Evolutionary conservation across 2,797 vertebrate genomes (phyloP).

Genomic region (Cichlasoma orientale): DNA sequence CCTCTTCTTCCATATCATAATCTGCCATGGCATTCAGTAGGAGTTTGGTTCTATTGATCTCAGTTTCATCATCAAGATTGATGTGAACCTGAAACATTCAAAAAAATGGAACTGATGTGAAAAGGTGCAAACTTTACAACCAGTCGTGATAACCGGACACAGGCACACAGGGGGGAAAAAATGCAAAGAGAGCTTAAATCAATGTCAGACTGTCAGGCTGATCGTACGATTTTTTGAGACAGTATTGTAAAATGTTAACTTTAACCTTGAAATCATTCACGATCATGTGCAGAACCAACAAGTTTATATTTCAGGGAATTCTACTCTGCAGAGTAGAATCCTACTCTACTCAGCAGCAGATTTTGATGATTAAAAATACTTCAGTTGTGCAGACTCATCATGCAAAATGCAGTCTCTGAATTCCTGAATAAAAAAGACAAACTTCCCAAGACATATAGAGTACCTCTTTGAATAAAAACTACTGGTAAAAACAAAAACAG

Average conservation of each 20-base stretch:
- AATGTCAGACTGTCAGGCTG: neutral
- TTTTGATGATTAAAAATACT: neutral
- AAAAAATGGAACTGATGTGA: neutral
- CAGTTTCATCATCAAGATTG: slow-evolving; percentile 91
- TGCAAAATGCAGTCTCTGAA: neutral
- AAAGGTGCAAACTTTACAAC: neutral
- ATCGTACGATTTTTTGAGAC: neutral
- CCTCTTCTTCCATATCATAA: slow-evolving; percentile 83
- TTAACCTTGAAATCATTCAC: neutral
- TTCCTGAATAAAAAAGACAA: neutral
- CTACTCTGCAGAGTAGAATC: neutral
- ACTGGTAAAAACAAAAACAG: neutral
- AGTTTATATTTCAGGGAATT: neutral
- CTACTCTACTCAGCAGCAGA: neutral
- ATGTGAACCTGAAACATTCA: slow-evolving; percentile 70
- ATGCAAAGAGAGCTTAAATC: neutral
- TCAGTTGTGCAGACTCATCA: neutral
- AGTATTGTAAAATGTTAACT: neutral
- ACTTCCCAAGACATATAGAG: too few species aligned
- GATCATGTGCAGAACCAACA: neutral
- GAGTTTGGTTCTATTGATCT: slow-evolving; percentile 93
- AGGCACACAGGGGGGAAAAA: neutral
- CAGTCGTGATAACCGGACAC: neutral
- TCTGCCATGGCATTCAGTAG: slow-evolving; percentile 81
- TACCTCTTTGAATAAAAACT: neutral